Evolutionary conservation across 92 coral and sea anemone genomes (phyloP), one percentile per base, ranked within the genome.

Genomic region (Palythoa heliodiscus): DNA sequence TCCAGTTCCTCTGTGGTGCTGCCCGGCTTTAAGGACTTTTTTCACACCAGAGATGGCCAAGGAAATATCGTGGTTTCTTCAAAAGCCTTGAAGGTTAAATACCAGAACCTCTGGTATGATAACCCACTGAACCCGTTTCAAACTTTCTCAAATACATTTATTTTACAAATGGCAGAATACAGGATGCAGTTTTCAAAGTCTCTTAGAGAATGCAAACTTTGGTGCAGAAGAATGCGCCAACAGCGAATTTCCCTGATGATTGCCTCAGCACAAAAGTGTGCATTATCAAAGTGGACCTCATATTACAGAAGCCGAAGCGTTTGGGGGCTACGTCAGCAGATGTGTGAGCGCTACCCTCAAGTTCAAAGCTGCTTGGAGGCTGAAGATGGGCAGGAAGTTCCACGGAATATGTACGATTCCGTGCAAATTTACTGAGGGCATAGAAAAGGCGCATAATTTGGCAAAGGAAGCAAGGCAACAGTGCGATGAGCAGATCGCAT

Each of bases 11-110:
- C 74, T 70, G 74, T 70, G 74, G 74, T 70, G 74, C 74, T 70
- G 74, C 74, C 74, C 74, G 74, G 39, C 29, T 70, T 70, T 70
- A 87, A 74, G 70, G 72, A 70, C 54, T 87, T 79, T 73, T 73
- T 86, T 39, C 89, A 89, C 66, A 89, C 92, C 66, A 83, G 85
- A 54, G 92, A 89, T 52, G 92, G 92, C 60, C 88, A 75, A 47
- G 89, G 89, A 74, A 77, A 89, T 83, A 83, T 89, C 76, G 86
- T 89, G 82, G 92, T 86, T 70, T 71, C 83, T 55, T 80, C 92
- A 53, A 82, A 81, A 39, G 35, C 89, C 5, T 71, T 89, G 39
- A 86, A 86, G 68, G 83, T 86, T 29, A 76, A 89, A 76, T 89
- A 86, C 83, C 64, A 73, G 67, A 89, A 86, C 76, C 70, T 89